Base-by-base conservation (phyloP, 2,797 vertebrate genomes). In the Hippocampus kuda region DNA sequence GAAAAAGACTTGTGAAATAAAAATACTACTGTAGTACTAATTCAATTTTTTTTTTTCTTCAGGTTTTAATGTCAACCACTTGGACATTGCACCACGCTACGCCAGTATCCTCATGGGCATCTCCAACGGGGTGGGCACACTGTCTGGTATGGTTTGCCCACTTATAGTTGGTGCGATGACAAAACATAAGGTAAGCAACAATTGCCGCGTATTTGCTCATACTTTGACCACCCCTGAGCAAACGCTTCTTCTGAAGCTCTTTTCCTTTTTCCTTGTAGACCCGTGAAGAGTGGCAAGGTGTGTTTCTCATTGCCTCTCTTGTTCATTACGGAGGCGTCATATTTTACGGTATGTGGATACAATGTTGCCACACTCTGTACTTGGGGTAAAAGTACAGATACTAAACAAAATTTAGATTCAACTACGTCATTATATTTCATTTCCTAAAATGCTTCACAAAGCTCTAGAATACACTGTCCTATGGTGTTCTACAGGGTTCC, bases 81-180 rank as follows among this genome's bases (percentile, higher is more conserved):
- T 96, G 84, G 94, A 96, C 87, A 96, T 96, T 16, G 94, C 94
- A 2, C 94, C 94, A 0, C 92, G 94, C 11, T 96, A 95, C 0
- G 94, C 94, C 74, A 95, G 94, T 70, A 95, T 96, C 78, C 92
- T 96, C 66, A 95, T 96, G 94, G 94, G 94, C 24, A 94, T 96
- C 77, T 95, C 94, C 81, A 96, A 96, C 0, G 94, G 94, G 0
- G 94, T 95, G 69, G 94, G 94, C 70, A 95, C 94, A 0, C 80
- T 96, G 75, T 95, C 94, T 0, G 94, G 94, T n/a, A 96, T 96
- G 94, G 93, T 96, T 72, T 96, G 94, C 46, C 94, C 94, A 5
- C 88, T 96, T 67, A 96, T 96, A 46, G 94, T 96, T 30, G 94
- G 94, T 1, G 89, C 94, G 68, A 95, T 96, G 94, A 96, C 94